phyloP scores from a whole-genome alignment of 2,888 invertebrate genomes.

The Neoitamus cyanurus region DNA sequence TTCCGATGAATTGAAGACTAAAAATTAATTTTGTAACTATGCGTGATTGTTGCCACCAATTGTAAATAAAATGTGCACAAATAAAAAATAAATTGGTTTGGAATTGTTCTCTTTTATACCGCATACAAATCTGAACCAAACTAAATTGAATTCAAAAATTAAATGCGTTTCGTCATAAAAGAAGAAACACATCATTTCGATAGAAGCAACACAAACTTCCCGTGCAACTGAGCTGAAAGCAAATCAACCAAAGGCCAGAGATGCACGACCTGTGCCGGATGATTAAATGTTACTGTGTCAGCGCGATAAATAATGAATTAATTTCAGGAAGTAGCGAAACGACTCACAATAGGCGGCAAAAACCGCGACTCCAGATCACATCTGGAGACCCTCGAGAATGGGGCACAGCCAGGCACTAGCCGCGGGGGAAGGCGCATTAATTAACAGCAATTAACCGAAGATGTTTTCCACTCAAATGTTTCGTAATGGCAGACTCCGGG shows the following conservation, averaged over 20 bases:
- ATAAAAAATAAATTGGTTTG: too few relatives aligned
- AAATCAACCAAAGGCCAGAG: background rate
- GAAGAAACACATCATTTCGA: background rate
- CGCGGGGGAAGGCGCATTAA: slow-evolving; percentile 21
- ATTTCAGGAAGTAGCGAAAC: slow-evolving; percentile 10
- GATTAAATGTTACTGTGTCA: slow-evolving; percentile 5
- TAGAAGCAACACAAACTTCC: background rate
- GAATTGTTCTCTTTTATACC: too few relatives aligned
- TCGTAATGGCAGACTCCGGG: background rate
- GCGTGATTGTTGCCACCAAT: too few relatives aligned
- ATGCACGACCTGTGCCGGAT: background rate
- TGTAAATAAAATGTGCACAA: too few relatives aligned
- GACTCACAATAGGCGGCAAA: slow-evolving; percentile 2
- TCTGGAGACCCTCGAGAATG: background rate
- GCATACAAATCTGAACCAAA: too few relatives aligned
- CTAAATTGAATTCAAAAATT: too few relatives aligned
- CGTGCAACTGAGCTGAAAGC: background rate
- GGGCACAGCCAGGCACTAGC: background rate
- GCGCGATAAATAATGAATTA: background rate
- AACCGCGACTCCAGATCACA: background rate
- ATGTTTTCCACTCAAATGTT: slow-evolving; percentile 9
- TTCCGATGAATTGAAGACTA: too few relatives aligned
- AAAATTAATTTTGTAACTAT: too few relatives aligned
- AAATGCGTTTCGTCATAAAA: too few relatives aligned
- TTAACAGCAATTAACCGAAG: slow-evolving; percentile 36